These are phyloP conservation scores for Gambusia affinis DNA, from an alignment of 2,113 vertebrate species.

Conservation along the genomic window DNA sequence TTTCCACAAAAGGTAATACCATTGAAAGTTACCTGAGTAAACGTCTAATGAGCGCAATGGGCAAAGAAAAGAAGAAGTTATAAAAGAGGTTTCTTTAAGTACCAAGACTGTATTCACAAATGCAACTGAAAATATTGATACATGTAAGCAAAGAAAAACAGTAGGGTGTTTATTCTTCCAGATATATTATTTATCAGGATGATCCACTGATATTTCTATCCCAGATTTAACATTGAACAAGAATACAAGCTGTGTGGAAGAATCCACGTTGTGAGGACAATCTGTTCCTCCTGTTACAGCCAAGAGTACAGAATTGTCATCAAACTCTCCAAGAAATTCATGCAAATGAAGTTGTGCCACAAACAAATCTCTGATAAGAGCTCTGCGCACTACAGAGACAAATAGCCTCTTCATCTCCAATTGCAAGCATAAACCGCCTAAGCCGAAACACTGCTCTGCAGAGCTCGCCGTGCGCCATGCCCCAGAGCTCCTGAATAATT, in stretches of 20 bases:
- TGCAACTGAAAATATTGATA: neutral
- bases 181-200: neutral
- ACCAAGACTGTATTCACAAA: neutral
- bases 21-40: no score
- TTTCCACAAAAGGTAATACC: no score
- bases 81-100: neutral
- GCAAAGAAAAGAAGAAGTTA: neutral
- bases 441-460: slow-evolving; percentile 44
- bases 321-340: slow-evolving; percentile 61
- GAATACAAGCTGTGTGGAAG: neutral
- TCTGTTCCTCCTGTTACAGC: slow-evolving; percentile 49
- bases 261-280: slow-evolving; percentile 33
- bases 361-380: slow-evolving; percentile 70
- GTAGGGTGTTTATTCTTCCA: neutral
- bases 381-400: slow-evolving; percentile 56
- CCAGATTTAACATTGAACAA: slow-evolving; percentile 21
- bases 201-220: slow-evolving; percentile 5
- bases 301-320: slow-evolving; percentile 47
- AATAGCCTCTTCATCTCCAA: slow-evolving; percentile 68
- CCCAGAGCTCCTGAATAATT: slow-evolving; percentile 57
- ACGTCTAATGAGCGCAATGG: neutral
- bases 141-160: neutral
- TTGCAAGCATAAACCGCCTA: slow-evolving; percentile 52
- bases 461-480: slow-evolving; percentile 29
- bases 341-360: slow-evolving; percentile 65